Percentiles rank a stretch among this genome's conserved stretches.
Conservation (phyloP, 2,888 invertebrate species). For the Agonum fuliginosum region DNA sequence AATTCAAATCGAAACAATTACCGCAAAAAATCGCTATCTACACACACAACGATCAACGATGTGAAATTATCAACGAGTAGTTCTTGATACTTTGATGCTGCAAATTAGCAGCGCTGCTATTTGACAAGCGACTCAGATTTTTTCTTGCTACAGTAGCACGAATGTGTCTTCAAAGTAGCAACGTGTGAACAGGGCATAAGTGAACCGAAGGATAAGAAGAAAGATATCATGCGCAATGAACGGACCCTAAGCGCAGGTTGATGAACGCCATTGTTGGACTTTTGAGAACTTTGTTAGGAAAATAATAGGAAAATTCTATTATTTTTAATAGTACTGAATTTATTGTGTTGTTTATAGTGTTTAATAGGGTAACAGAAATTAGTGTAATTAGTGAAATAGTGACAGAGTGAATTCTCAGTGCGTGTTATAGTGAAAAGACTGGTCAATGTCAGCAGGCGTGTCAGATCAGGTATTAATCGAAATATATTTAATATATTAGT, state of each 20-base stretch:
- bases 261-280: constrained; percentile 72
- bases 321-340: constrained; percentile 52
- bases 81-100: too few species aligned
- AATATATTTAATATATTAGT: constrained; percentile 66
- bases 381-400: constrained; percentile 68
- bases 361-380: constrained; percentile 52
- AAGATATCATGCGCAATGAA: constrained; percentile 45
- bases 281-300: constrained; percentile 64
- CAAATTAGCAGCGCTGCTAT: too few species aligned
- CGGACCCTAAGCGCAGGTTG: constrained; percentile 63
- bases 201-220: constrained; percentile 55
- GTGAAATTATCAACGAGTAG: too few species aligned
- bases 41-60: too few species aligned
- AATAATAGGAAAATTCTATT: constrained; percentile 57
- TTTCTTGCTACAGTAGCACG: too few species aligned
- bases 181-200: too few species aligned
- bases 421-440: constrained; percentile 77
- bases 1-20: too few species aligned
- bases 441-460: constrained; percentile 94
- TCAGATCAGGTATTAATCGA: constrained; percentile 86
- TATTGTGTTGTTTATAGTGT: constrained; percentile 57
- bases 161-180: too few species aligned
- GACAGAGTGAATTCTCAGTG: constrained; percentile 67
- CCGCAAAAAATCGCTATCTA: too few species aligned
- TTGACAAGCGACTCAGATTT: too few species aligned